Base-by-base conservation (phyloP, 2,113 vertebrate genomes). In the Larimichthys crocea region DNA sequence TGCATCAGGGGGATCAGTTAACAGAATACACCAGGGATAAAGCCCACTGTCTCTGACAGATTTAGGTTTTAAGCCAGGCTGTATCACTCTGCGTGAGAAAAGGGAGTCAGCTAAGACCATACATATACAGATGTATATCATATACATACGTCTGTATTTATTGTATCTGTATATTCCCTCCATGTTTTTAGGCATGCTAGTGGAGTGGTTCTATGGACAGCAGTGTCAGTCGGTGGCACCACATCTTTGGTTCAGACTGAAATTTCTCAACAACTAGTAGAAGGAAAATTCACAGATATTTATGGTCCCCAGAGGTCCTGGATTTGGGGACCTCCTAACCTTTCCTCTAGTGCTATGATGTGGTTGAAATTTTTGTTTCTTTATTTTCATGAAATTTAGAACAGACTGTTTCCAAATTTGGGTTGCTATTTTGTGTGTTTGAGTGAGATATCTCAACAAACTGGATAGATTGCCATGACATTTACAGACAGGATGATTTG, bases 1-100 rank as follows among this genome's bases (percentile, higher is more conserved):
- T 62, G 44, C 46, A 81, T 79, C 71, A 85, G 74, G 64, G 64
- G 77, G 62, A 50, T 76, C 19, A 61, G 66, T 86, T 80, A 74
- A 65, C 31, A 67, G 85, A 72, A 85, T 69, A 59, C 61, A 48
- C 35, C 0, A 0, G 26, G 59, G 65, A 81, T 52, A 53, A 49
- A 61, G 22, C 31, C 0, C 2, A 63, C 46, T 26, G 29, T 57
- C 59, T 72, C 53, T 64, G 66, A 80, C 60, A 82, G n/a, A 67
- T 79, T 59, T 65, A 3, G 59, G 17, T 63, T 85, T 78, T 59
- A 7, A 79, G 74, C 79, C 53, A 76, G 64, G 26, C 52, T 80
- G 26, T 67, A 84, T 67, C 63, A 77, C 20, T 69, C 10, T 35
- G 16, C 6, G 31, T 42, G 70, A 65, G 64, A 71, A 66, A 79